Base-by-base conservation (phyloP, 2,888 invertebrate species). In the Griposia aprilina region DNA sequence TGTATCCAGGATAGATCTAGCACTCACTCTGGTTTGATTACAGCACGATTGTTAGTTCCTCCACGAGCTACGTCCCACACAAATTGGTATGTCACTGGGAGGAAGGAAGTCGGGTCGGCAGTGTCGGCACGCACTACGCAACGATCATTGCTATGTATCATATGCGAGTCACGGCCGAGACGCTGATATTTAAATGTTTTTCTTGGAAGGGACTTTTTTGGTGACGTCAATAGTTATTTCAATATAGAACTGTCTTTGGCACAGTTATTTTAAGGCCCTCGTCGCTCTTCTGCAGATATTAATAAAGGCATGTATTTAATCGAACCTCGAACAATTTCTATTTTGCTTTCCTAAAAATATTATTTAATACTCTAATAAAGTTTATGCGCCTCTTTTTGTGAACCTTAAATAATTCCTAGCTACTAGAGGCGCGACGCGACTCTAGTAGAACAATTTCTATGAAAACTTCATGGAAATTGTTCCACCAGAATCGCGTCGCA, bases 81-180 rank as follows among this genome's bases (percentile, higher is more conserved):
- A 77, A 78, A 76, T 83, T 23, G 59, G 55, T 36, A 36, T 55
- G 50, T 69, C 63, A 71, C 66, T 50, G n/a, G 23, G 62, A 50
- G 80, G 84, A 83, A 86, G 85, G 85, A 85, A 83, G 87, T 78
- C 13, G 41, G 70, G 23, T 78, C 74, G 80, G 74, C 78, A 83
- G 41, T 67, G 17, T 78, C 74, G 80, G 74, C 78, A 83, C 84
- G 71, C 66, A 60, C 71, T 63, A 62, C 55, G 45, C 63, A 75
- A 74, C 62, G 62, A 65, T 67, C 70, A 87, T 80, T 80, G 62
- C 65, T 74, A 78, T 83, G 80, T 75, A 82, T 77, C 62, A 69
- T 76, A 74, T 59, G 67, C 85, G 41, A 60, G 60, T 72, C 74
- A 74, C 70, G 74, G 26, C 23, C 65, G 30, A 59, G 57, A 30